A percentile compares a stretch with the other conserved stretches of the same genome.
Evolutionary conservation across 2,888 invertebrate species (phyloP).

Genomic region (Scelioninae gen. 2): DNA sequence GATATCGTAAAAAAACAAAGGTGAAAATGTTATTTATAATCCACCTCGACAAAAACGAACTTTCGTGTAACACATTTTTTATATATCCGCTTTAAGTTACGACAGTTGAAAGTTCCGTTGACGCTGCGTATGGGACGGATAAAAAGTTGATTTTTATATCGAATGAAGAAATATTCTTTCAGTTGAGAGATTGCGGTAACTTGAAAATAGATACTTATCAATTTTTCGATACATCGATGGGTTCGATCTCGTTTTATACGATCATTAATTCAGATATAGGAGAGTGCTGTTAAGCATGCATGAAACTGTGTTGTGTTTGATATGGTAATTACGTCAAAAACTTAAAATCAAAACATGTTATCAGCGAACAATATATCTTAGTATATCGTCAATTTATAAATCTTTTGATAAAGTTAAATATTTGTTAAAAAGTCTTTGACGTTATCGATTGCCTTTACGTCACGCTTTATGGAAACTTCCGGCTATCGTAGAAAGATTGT

Average conservation of each 20-base stretch:
- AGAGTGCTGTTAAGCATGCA: background rate
- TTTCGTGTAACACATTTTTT: conserved; percentile 11
- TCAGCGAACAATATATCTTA: too few species aligned
- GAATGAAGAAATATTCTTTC: background rate
- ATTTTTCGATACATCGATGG: background rate
- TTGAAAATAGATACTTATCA: background rate
- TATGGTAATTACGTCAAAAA: background rate
- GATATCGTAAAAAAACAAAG: conserved; percentile 12
- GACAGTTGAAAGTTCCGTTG: conserved; percentile 11
- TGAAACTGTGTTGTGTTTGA: background rate
- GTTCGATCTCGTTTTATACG: background rate
- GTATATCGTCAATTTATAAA: too few species aligned
- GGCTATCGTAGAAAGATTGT: background rate
- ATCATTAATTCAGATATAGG: background rate
- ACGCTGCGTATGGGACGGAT: conserved; percentile 2
- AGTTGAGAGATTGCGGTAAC: background rate
- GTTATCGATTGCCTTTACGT: background rate
- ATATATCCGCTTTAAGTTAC: conserved; percentile 8
- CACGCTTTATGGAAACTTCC: background rate
- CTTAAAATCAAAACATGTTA: background rate
- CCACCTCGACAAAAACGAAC: background rate
- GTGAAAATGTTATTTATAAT: background rate
- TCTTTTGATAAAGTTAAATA: conserved; percentile 6
- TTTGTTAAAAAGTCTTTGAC: conserved; percentile 1
- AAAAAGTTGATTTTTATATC: conserved; percentile 9